Conservation (phyloP, 2,888 invertebrate genomes). For the Callosobruchus maculatus region DNA sequence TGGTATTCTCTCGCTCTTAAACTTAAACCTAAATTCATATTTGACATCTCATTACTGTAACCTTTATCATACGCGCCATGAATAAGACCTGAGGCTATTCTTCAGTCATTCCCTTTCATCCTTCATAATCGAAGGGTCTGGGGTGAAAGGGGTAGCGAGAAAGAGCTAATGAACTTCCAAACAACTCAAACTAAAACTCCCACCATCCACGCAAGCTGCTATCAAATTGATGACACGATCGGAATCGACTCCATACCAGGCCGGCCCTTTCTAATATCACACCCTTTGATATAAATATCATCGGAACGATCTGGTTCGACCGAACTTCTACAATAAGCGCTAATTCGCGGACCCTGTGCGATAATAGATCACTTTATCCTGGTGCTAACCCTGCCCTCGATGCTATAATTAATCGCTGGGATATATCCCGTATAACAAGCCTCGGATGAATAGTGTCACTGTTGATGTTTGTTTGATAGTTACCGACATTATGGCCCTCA, state of each 20-base stretch:
- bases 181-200: neutral
- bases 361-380: neutral
- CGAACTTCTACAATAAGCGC: neutral
- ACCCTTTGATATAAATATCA: neutral
- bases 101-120: neutral
- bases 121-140: neutral
- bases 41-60: too few species aligned
- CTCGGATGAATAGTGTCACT: neutral
- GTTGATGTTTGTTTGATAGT: too few species aligned
- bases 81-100: too few species aligned
- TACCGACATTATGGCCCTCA: too few species aligned
- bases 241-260: neutral
- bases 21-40: too few species aligned
- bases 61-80: too few species aligned
- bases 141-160: too few species aligned
- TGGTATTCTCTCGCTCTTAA: too few species aligned
- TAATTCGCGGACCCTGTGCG: neutral
- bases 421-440: neutral
- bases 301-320: neutral
- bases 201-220: neutral
- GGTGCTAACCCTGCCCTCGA: neutral
- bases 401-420: neutral
- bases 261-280: neutral
- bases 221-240: neutral
- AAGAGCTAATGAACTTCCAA: neutral